Evolutionary conservation across 2,797 vertebrate species (phyloP).

Genomic region (Neosilurus hyrtlii): DNA sequence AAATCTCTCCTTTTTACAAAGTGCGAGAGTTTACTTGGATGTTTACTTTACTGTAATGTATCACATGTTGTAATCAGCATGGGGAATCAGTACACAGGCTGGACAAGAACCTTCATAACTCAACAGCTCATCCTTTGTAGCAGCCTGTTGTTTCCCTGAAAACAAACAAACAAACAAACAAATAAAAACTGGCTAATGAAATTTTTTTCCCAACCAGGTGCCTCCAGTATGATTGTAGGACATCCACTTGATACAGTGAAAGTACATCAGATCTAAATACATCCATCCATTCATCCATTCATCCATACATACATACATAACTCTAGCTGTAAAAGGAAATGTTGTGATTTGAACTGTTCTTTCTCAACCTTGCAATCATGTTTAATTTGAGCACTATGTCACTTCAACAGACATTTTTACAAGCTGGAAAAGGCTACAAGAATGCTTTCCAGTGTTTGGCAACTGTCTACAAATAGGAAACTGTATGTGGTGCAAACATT

Average conservation of each 20-base stretch:
- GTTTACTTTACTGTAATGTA: neutral
- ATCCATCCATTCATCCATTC: too few relatives aligned
- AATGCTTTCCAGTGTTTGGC: constrained; percentile 83
- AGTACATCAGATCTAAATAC: constrained; percentile 63
- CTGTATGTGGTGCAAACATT: constrained; percentile 73
- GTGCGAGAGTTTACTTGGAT: neutral
- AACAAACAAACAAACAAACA: neutral
- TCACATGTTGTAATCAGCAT: neutral
- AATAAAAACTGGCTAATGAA: neutral
- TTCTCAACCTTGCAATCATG: too few relatives aligned
- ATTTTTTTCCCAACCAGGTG: constrained; percentile 70
- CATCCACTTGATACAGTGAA: constrained; percentile 96
- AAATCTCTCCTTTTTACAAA: neutral
- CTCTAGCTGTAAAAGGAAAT: too few relatives aligned
- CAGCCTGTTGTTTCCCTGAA: neutral
- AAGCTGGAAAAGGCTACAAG: constrained; percentile 84
- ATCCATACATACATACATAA: too few relatives aligned
- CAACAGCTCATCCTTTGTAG: constrained; percentile 6
- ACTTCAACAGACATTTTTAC: constrained; percentile 83
- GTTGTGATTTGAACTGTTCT: too few relatives aligned
- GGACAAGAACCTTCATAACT: constrained; percentile 18
- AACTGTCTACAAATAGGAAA: constrained; percentile 87
- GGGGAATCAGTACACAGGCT: constrained; percentile 16
- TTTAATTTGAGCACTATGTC: neutral
- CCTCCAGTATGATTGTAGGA: constrained; percentile 87